These are phyloP conservation scores for Planiliza haematocheilus DNA, from an alignment of 2,113 vertebrate species.

Conservation along the genomic window DNA sequence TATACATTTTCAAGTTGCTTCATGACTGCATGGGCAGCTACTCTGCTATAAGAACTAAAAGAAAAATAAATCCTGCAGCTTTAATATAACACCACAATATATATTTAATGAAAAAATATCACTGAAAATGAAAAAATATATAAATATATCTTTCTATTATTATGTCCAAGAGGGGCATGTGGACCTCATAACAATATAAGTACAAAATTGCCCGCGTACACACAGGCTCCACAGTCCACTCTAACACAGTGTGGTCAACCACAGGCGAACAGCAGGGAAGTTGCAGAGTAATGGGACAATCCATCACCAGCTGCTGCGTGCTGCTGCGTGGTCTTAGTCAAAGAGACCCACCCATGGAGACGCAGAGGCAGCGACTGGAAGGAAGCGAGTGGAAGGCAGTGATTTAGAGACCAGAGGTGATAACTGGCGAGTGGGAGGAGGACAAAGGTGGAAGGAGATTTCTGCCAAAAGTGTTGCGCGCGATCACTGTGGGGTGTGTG, in stretches of 20 bases:
- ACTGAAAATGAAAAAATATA: too few relatives aligned
- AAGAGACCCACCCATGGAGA: conserved; percentile 65
- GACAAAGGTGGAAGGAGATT: neutral
- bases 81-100: neutral
- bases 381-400: conserved; percentile 48
- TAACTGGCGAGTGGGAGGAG: conserved; percentile 30
- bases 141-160: neutral
- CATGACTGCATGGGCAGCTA: too few relatives aligned
- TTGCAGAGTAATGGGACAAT: conserved; percentile 79
- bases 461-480: conserved; percentile 9
- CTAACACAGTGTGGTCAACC: conserved; percentile 61
- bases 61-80: too few relatives aligned
- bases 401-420: conserved; percentile 65
- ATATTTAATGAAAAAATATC: neutral
- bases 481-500: neutral
- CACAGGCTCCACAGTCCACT: conserved; percentile 49
- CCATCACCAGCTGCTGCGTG: conserved; percentile 70
- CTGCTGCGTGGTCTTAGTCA: conserved; percentile 68
- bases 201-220: neutral
- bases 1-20: too few relatives aligned
- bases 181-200: conserved; percentile 11
- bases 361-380: conserved; percentile 40
- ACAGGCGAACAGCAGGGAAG: conserved; percentile 72
- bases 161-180: neutral
- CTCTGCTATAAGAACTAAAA: too few relatives aligned